phyloP scores from a whole-genome alignment of 2,113 vertebrate genomes.

The Pelecanus crispus region DNA sequence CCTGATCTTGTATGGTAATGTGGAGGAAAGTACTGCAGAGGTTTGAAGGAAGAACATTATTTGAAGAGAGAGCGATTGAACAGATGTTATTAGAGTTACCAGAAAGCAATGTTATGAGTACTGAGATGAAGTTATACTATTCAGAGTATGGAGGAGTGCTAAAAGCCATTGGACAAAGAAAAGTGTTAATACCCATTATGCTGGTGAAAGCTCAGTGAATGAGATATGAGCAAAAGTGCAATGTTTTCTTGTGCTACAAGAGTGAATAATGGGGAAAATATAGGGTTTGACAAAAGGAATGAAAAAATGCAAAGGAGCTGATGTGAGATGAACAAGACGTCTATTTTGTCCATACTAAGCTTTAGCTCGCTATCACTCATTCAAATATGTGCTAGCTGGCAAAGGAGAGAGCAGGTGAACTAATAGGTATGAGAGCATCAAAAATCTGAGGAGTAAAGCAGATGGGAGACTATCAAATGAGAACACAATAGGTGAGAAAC shows the following conservation, averaged over 20 bases:
- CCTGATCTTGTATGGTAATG: not conserved
- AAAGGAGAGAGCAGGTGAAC: not conserved
- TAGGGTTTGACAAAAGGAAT: not conserved
- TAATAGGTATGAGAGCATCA: not conserved
- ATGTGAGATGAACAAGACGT: not conserved
- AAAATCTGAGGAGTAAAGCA: not conserved
- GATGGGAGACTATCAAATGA: not conserved
- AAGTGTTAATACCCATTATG: not conserved
- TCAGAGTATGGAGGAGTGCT: not conserved
- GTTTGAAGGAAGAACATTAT: not conserved
- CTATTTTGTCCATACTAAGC: not conserved
- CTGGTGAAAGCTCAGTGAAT: not conserved
- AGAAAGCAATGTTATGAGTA: not conserved
- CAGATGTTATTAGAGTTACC: not conserved
- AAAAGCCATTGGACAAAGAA: not conserved
- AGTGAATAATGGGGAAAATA: not conserved
- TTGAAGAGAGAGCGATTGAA: not conserved
- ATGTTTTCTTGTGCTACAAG: not conserved
- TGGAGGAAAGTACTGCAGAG: not conserved
- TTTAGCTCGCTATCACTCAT: not conserved
- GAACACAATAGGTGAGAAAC: not conserved
- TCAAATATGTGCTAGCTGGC: not conserved
- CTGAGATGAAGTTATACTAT: not conserved
- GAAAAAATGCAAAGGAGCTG: not conserved
- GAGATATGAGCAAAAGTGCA: rapidly evolving